Percentiles rank a stretch among this genome's conserved stretches.
phyloP scores from a whole-genome alignment of 2,797 vertebrate genomes.

The Cynopterus sphinx region DNA sequence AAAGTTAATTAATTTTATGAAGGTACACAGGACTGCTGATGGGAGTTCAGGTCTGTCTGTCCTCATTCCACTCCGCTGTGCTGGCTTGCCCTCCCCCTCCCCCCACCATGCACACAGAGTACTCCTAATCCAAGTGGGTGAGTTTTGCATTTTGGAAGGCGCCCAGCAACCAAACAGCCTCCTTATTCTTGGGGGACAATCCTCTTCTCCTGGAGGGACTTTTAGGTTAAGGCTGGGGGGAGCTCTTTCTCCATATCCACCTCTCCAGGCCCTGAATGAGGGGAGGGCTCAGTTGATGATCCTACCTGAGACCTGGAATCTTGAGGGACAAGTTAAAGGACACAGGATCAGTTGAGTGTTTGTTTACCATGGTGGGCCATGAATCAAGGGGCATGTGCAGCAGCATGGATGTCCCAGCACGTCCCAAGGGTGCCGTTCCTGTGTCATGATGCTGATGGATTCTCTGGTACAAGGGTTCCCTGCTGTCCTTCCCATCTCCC shows the following conservation, averaged over 20 bases:
- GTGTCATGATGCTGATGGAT: neutral
- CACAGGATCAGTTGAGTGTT: neutral
- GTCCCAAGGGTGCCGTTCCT: neutral
- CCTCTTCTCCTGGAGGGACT: neutral
- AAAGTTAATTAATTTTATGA: conserved; percentile 31
- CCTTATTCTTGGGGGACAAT: too few species aligned
- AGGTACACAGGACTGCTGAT: conserved; percentile 13
- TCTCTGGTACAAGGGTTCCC: neutral
- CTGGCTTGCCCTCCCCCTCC: neutral
- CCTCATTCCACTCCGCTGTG: neutral
- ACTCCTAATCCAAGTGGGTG: neutral
- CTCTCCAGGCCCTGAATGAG: neutral
- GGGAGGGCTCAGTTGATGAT: neutral
- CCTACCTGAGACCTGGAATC: neutral
- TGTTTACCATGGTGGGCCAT: neutral
- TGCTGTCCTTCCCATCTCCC: neutral
- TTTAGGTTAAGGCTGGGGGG: accelerated
- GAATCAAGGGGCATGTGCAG: neutral
- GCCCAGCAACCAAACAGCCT: neutral
- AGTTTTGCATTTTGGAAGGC: neutral
- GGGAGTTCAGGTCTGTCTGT: neutral
- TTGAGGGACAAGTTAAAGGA: neutral
- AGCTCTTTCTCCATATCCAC: neutral
- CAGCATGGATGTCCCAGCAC: neutral
- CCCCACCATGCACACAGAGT: neutral